Evolutionary conservation across 2,797 vertebrate species (phyloP).

Genomic region (Microhierax caerulescens): DNA sequence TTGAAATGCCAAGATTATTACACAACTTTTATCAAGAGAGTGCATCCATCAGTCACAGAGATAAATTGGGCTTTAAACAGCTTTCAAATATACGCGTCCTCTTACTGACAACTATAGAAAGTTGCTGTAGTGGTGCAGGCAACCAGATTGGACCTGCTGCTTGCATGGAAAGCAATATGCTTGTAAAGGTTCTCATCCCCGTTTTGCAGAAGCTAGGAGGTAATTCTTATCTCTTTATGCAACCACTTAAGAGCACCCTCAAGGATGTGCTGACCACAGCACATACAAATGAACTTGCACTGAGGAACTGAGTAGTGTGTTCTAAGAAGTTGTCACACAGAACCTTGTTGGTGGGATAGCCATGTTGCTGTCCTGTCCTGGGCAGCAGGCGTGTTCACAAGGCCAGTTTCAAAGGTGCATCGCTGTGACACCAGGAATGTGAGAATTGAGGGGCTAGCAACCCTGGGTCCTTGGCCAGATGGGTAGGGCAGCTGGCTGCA

Average conservation of each 20-base stretch:
- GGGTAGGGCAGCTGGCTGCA: not conserved
- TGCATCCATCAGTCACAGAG: conserved; percentile 29
- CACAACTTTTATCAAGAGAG: conserved; percentile 30
- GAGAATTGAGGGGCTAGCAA: not conserved
- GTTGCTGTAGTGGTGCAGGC: not conserved
- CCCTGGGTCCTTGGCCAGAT: not conserved
- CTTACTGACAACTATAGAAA: not conserved
- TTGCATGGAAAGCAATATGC: not conserved
- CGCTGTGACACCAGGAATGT: not conserved
- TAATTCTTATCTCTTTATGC: not conserved
- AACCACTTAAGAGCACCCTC: not conserved
- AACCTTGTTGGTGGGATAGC: not conserved
- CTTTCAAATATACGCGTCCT: not conserved
- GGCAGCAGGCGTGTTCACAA: not conserved
- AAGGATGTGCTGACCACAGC: not conserved
- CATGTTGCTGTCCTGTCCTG: too few species aligned
- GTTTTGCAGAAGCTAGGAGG: not conserved
- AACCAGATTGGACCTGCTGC: not conserved
- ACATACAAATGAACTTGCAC: not conserved
- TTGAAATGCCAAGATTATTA: conserved; percentile 54
- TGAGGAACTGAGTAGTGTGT: not conserved
- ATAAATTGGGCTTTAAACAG: conserved; percentile 37
- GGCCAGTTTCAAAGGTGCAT: not conserved
- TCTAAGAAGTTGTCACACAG: not conserved
- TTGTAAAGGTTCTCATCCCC: not conserved